phyloP scores from a whole-genome alignment of 2,888 invertebrate species.

The Pardosa pseudoannulata region DNA sequence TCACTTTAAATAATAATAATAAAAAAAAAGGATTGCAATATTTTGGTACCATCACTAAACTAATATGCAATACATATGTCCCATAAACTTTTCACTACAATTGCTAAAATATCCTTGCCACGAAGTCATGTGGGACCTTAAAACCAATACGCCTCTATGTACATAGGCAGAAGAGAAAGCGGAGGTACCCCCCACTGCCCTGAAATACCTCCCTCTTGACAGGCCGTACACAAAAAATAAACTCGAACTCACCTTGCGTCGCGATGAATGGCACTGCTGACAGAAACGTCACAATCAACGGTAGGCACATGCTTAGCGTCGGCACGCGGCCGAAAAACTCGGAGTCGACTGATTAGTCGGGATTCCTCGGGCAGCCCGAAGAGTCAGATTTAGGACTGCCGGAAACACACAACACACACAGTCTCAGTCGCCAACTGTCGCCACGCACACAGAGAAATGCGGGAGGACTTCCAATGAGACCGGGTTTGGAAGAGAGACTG shows the following conservation, averaged over 20 bases:
- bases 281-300: conserved; percentile 42
- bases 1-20: too few species aligned
- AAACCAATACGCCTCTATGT: too few species aligned
- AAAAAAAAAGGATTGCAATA: too few species aligned
- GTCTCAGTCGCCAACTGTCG: background rate
- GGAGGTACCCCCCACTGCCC: too few species aligned
- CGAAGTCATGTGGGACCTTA: too few species aligned
- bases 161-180: too few species aligned
- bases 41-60: too few species aligned
- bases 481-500: background rate
- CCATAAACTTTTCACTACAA: too few species aligned
- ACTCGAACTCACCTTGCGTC: conserved; percentile 46
- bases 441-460: background rate
- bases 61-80: too few species aligned
- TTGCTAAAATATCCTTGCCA: too few species aligned
- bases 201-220: too few species aligned
- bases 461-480: conserved; percentile 20
- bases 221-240: too few species aligned
- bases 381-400: background rate
- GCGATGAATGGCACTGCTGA: conserved; percentile 23
- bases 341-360: background rate
- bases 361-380: background rate
- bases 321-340: conserved; percentile 29
- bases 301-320: conserved; percentile 30
- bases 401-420: background rate